Conservation (phyloP, 2,888 invertebrate genomes). For the Volucella inflata region DNA sequence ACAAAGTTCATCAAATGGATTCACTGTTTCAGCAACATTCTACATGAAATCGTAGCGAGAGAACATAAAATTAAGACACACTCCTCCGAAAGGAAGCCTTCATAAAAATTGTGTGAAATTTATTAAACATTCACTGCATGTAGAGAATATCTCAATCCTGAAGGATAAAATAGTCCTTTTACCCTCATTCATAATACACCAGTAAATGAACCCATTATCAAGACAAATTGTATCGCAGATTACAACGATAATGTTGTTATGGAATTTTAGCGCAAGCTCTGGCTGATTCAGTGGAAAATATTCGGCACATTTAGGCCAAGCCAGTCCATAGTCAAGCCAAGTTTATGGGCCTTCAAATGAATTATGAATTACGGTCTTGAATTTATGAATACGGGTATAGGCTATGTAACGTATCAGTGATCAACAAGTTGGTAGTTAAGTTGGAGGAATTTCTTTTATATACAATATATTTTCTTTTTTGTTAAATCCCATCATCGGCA, state of each 20-base stretch:
- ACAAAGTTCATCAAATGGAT: background rate
- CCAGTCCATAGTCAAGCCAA: background rate
- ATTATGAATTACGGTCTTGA: slow-evolving; percentile 49
- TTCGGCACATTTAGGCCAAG: background rate
- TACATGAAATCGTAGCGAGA: slow-evolving; percentile 36
- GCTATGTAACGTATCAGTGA: background rate
- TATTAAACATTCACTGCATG: slow-evolving; percentile 46
- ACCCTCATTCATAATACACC: slow-evolving; percentile 45
- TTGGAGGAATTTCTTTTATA: too few species aligned
- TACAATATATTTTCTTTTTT: background rate
- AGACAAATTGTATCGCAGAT: slow-evolving; percentile 68
- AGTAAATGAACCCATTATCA: slow-evolving; percentile 55
- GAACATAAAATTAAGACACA: slow-evolving; percentile 48
- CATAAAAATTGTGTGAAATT: slow-evolving; percentile 37
- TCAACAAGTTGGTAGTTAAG: slow-evolving; percentile 48
- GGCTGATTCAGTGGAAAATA: slow-evolving; percentile 41
- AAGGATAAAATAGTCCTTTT: slow-evolving; percentile 11
- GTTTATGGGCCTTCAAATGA: slow-evolving; percentile 20
- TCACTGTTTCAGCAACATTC: slow-evolving; percentile 31
- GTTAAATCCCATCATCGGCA: background rate
- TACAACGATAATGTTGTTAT: slow-evolving; percentile 55
- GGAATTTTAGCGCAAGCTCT: slow-evolving; percentile 33
- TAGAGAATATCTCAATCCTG: slow-evolving; percentile 13
- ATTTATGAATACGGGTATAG: slow-evolving; percentile 49
- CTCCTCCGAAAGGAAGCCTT: slow-evolving; percentile 1